A percentile compares a stretch with the other conserved stretches of the same genome.
phyloP scores from a whole-genome alignment of 2,113 vertebrate genomes.

The Thunnus maccoyii region DNA sequence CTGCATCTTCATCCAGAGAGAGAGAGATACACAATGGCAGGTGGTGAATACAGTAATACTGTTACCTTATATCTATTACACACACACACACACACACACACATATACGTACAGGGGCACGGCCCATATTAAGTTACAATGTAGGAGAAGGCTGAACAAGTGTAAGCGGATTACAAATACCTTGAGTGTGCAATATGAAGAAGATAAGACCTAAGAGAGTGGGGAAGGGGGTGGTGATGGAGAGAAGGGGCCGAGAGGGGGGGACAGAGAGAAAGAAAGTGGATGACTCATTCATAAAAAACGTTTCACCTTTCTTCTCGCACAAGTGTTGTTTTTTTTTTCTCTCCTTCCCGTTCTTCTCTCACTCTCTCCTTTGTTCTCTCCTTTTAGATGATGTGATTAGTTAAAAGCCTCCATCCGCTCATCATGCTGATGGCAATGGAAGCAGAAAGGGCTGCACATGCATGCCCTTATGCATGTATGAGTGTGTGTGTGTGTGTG shows the following conservation, averaged over 20 bases:
- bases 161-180: constrained; percentile 79
- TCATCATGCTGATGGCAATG: constrained; percentile 50
- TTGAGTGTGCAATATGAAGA: constrained; percentile 72
- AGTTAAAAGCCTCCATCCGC: constrained; percentile 68
- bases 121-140: constrained; percentile 69
- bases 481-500: neutral
- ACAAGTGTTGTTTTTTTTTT: neutral
- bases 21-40: constrained; percentile 34
- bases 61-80: constrained; percentile 58
- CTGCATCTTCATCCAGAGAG: constrained; percentile 2
- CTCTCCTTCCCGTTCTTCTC: constrained; percentile 26
- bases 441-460: constrained; percentile 31
- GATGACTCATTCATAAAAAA: constrained; percentile 64
- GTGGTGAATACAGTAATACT: constrained; percentile 56
- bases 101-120: constrained; percentile 10
- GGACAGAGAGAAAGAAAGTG: constrained; percentile 51
- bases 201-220: constrained; percentile 65
- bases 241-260: constrained; percentile 36
- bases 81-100: constrained; percentile 3
- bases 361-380: constrained; percentile 43
- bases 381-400: constrained; percentile 69
- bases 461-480: neutral
- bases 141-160: constrained; percentile 71
- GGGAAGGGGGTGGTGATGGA: constrained; percentile 5
- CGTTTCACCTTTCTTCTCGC: constrained; percentile 53